Evolutionary conservation across 2,888 invertebrate genomes (phyloP).

Genomic region (Miltochrista miniata): DNA sequence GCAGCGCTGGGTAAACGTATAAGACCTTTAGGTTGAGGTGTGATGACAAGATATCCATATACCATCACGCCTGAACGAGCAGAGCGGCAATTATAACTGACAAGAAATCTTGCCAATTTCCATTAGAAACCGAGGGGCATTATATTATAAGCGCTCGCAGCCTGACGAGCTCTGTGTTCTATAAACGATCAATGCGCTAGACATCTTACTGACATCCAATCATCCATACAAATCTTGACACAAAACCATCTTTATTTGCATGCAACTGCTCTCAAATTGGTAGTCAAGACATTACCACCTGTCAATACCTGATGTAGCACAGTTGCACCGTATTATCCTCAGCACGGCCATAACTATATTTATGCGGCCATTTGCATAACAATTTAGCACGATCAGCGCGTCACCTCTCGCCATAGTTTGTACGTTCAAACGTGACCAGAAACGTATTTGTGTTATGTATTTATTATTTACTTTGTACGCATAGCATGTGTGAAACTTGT

Average conservation of each 20-base stretch:
- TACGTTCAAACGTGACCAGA: constrained; percentile 20
- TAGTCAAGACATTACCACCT: constrained; percentile 1
- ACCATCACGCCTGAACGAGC: no score
- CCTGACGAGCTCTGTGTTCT: no score
- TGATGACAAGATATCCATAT: no score
- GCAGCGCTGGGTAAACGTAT: no score
- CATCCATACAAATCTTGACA: no score
- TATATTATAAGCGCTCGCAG: no score
- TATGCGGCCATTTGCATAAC: constrained; percentile 33
- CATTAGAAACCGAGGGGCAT: no score
- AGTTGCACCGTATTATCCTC: constrained; percentile 21
- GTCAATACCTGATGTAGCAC: constrained; percentile 5
- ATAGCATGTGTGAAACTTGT: constrained; percentile 2
- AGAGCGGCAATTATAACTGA: no score
- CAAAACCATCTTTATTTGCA: not conserved
- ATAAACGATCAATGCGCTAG: no score
- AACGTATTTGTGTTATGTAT: constrained; percentile 22
- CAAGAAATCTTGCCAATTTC: no score
- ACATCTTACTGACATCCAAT: no score
- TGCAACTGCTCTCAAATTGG: not conserved
- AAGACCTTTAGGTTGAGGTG: no score
- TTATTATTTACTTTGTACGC: constrained; percentile 1
- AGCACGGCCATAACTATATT: constrained; percentile 16
- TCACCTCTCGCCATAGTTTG: constrained; percentile 7
- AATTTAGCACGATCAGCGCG: constrained; percentile 36